Evolutionary conservation across 2,888 invertebrate genomes (phyloP).

Genomic region (Alentia gelatinosa): DNA sequence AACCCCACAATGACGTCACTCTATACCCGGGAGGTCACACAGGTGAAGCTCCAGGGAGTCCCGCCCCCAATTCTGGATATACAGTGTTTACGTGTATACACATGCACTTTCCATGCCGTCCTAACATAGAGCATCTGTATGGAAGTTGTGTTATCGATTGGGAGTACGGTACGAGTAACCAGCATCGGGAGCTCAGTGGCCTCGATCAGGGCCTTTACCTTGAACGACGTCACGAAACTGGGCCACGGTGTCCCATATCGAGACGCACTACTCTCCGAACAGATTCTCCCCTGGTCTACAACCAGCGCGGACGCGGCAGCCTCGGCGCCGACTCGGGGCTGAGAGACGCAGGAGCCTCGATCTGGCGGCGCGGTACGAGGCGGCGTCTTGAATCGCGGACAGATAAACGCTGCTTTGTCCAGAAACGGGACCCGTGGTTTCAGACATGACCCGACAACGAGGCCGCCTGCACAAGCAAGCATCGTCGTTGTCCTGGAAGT

Average conservation of each 20-base stretch:
- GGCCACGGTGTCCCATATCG: background rate
- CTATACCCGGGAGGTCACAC: no score
- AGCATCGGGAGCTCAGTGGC: background rate
- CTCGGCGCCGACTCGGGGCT: background rate
- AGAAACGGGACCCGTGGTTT: background rate
- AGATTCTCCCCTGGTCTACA: background rate
- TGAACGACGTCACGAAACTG: background rate
- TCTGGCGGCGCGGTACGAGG: background rate
- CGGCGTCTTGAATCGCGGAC: background rate
- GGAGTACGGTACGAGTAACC: no score
- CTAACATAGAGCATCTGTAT: no score
- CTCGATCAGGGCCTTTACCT: background rate
- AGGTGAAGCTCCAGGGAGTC: no score
- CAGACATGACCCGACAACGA: no score
- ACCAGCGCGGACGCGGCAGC: background rate
- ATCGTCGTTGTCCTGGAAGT: no score
- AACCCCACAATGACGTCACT: no score
- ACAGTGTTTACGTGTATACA: no score
- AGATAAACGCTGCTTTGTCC: background rate
- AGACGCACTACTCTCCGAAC: background rate
- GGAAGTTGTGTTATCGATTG: no score
- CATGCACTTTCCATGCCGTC: no score
- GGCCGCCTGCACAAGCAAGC: no score
- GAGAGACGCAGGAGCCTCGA: background rate
- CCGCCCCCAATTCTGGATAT: no score